These are phyloP conservation scores for Bimastos eiseni DNA, from an alignment of 2,888 invertebrate species.

Conservation along the genomic window DNA sequence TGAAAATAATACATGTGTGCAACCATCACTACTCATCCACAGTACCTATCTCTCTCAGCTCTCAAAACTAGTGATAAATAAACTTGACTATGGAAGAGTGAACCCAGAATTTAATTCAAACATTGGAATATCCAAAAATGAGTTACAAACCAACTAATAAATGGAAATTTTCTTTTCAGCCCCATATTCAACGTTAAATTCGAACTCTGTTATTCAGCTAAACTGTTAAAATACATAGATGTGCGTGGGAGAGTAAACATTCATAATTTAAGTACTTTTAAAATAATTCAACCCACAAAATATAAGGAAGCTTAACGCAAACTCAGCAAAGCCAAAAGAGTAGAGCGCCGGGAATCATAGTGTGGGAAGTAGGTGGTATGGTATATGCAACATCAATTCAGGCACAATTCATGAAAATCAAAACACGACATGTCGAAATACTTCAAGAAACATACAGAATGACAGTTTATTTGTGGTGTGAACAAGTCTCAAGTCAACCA, in stretches of 20 bases:
- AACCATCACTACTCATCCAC: neutral
- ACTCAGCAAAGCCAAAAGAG: neutral
- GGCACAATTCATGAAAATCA: constrained; percentile 9
- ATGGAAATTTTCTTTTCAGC: neutral
- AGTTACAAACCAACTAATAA: neutral
- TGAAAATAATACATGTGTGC: neutral
- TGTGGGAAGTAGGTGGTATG: neutral
- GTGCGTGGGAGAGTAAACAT: neutral
- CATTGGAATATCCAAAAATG: neutral
- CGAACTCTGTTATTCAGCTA: neutral
- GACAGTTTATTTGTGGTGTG: neutral
- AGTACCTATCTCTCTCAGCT: neutral
- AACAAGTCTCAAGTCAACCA: constrained; percentile 13
- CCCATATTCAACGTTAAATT: neutral
- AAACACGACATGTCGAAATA: neutral
- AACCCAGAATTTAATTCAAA: neutral
- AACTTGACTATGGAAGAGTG: neutral
- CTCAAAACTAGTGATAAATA: neutral
- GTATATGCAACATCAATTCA: neutral
- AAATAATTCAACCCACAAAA: neutral
- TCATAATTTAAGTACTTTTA: neutral
- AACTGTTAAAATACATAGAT: neutral
- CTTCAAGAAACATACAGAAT: neutral
- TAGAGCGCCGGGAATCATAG: neutral
- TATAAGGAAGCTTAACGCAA: neutral